Base-by-base conservation (phyloP, 2,888 invertebrate genomes). In the Taenaris catops region DNA sequence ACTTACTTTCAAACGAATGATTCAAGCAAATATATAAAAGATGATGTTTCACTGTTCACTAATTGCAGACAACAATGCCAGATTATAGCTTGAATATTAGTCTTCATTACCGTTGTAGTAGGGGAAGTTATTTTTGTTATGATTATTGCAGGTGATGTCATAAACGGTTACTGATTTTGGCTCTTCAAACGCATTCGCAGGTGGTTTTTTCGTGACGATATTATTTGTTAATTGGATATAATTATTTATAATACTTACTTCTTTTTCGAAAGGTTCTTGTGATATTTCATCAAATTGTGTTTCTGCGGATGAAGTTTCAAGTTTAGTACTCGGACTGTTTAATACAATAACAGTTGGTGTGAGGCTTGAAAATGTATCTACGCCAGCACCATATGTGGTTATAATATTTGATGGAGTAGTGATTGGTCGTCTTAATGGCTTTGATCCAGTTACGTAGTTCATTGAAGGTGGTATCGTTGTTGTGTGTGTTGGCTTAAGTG, bases 81-180 rank as follows among this genome's bases (percentile, higher is more conserved):
- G n/a, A n/a, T n/a, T n/a, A n/a, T n/a, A n/a, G n/a, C n/a, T n/a
- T n/a, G n/a, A n/a, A n/a, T n/a, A n/a, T n/a, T n/a, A n/a, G n/a
- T n/a, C n/a, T n/a, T n/a, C n/a, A n/a, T n/a, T n/a, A n/a, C n/a
- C 8, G 79, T 75, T 0, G 84, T 79, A 0, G 53, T 53, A 1
- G 74, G 63, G 0, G 88, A 87, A 1, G 92, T 93, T 60, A 92
- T 93, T 1, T 92, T 92, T 1, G 93, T 93, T 5, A 92, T 92
- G 2, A 91, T 75, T 3, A 92, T 83, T 0, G 92, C 91, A 1
- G 92, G 90, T 1, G 88, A 87, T 4, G 18, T 90, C 88, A 4
- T 88, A 87, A 4, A 46, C 50, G 8, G 53, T 41, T 0, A 63
- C 51, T 3, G 80, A 78, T 55, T 75, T 72, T 10, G 46, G 43